phyloP scores from a whole-genome alignment of 2,113 vertebrate species.

The Zosterops lateralis region DNA sequence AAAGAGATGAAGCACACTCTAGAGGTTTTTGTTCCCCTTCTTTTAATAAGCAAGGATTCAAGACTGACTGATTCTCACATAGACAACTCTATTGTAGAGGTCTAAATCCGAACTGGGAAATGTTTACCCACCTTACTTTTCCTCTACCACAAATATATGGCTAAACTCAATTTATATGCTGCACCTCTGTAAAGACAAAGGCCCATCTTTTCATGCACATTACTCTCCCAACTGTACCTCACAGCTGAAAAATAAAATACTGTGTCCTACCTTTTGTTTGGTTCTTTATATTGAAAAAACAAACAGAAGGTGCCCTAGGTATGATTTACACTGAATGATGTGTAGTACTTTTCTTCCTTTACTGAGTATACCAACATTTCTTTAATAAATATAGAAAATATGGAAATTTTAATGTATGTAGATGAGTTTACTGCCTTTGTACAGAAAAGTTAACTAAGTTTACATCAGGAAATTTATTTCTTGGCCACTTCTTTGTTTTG shows the following conservation, averaged over 20 bases:
- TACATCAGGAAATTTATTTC: constrained; percentile 24
- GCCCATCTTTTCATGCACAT: neutral
- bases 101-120: neutral
- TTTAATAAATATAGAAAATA: constrained; percentile 36
- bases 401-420: neutral
- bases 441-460: constrained; percentile 13
- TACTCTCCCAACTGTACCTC: neutral
- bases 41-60: neutral
- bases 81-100: neutral
- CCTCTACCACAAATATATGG: neutral
- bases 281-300: neutral
- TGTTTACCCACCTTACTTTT: neutral
- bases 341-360: constrained; percentile 1
- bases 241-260: neutral
- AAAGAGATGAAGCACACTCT: neutral
- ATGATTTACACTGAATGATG: constrained; percentile 6
- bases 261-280: neutral
- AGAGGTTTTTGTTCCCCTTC: neutral
- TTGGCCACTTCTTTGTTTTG: constrained; percentile 36
- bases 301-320: neutral
- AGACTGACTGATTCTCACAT: neutral
- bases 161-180: neutral
- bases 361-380: neutral
- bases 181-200: neutral
- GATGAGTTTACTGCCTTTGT: constrained; percentile 13